Evolutionary conservation across 2,113 vertebrate genomes (phyloP).

Genomic region (Scalopus aquaticus): DNA sequence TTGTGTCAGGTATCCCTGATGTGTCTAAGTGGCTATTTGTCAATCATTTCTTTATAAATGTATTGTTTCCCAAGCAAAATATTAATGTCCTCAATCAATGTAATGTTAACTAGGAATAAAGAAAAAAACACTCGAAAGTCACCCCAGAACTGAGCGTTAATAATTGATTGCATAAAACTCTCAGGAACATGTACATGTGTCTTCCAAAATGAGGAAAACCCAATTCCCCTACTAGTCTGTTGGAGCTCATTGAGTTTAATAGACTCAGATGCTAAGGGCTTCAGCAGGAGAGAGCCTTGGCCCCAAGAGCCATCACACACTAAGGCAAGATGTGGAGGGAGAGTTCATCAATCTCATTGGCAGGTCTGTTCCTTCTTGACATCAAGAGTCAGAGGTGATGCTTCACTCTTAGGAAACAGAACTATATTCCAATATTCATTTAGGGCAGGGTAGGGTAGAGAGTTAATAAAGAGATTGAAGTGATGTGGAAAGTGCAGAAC

Average conservation of each 20-base stretch:
- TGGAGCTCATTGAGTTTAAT: background rate
- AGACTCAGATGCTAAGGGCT: background rate
- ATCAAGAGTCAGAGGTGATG: background rate
- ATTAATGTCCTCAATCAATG: background rate
- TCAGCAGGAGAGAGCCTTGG: background rate
- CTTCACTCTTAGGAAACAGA: background rate
- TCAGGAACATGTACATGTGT: background rate
- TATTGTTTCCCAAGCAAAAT: slow-evolving; percentile 41
- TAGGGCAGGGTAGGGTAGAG: background rate
- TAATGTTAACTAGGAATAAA: slow-evolving; percentile 2
- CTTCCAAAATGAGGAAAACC: slow-evolving; percentile 35
- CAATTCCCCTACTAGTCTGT: background rate
- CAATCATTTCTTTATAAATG: background rate
- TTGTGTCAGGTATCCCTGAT: background rate
- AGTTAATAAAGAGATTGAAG: background rate
- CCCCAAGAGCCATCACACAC: too few relatives aligned
- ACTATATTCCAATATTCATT: background rate
- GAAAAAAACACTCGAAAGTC: slow-evolving; percentile 43
- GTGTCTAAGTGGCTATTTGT: background rate
- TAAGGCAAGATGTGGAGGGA: background rate
- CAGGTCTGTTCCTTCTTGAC: background rate
- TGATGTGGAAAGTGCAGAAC: background rate
- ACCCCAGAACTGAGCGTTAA: background rate
- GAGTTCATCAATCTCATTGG: too few relatives aligned
- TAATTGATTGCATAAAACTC: background rate